Base-by-base conservation (phyloP, 2,888 invertebrate species). In the Furcula furcula region DNA sequence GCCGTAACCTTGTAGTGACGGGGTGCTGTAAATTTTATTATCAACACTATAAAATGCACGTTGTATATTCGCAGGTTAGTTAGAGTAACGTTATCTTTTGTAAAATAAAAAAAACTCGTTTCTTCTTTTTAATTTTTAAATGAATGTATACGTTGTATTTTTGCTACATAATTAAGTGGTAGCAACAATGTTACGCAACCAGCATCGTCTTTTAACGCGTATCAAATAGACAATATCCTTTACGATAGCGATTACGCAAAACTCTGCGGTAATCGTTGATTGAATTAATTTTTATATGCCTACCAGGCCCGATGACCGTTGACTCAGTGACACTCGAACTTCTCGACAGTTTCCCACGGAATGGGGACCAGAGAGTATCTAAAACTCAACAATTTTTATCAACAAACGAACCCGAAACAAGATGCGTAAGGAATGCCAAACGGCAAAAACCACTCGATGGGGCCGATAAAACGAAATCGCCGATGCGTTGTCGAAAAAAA, bases 381-480 rank as follows among this genome's bases (percentile, higher is more conserved):
- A 54, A 61, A 60, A 50, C 43, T 36, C 46, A 48, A 51, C 45
- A 50, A 54, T 49, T 57, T 51, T 54, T 54, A 61, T 64, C 55
- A 60, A 59, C 65, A 76, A 76, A 71, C 69, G 65, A 70, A 70
- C 75, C 73, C 75, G 73, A 79, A 77, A 75, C 75, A 66, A 80
- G 78, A 80, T 76, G 78, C 79, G 79, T 76, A 77, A 79, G 78
- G 79, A 81, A 83, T 85, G 65, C 79, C 73, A 68, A 81, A 77
- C 76, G 77, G 79, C 81, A 83, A 83, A 84, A 83, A 83, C 82
- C 71, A 72, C 79, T 77, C 78, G 79, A 80, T 78, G 77, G 79
- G 81, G 77, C 79, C 81, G 84, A 82, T 83, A 80, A 86, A 84
- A 82, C 81, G 80, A 80, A 86, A 83, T 85, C 84, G 77, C 79